phyloP scores from a whole-genome alignment of 2,113 vertebrate genomes.

The Egretta garzetta region DNA sequence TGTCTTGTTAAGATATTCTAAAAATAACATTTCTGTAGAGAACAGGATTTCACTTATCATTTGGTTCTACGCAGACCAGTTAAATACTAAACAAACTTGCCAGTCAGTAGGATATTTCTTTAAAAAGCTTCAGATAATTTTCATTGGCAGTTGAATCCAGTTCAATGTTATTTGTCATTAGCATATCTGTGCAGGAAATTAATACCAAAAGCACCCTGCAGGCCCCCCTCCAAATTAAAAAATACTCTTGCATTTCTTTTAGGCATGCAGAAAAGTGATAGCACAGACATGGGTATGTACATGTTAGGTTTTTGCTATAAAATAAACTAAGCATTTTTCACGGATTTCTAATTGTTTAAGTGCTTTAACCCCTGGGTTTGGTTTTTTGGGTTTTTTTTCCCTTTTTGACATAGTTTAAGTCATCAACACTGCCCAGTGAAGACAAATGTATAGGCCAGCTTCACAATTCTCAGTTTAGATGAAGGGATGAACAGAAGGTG shows the following conservation, averaged over 20 bases:
- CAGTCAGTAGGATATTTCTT: background rate
- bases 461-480: background rate
- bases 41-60: background rate
- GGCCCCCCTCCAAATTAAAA: background rate
- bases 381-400: background rate
- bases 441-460: background rate
- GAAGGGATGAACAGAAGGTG: background rate
- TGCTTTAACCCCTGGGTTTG: background rate
- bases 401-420: background rate
- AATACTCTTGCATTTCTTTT: background rate
- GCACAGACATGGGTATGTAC: background rate
- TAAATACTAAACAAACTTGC: background rate
- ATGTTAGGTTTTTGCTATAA: background rate
- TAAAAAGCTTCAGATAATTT: background rate
- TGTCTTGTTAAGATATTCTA: background rate
- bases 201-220: background rate
- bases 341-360: background rate
- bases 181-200: background rate
- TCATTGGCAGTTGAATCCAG: background rate
- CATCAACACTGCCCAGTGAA: background rate
- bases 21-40: constrained; percentile 24
- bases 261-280: background rate
- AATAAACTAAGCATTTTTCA: background rate
- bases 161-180: background rate
- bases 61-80: background rate